A percentile compares a stretch with the other conserved stretches of the same genome.
Conservation (phyloP, 2,888 invertebrate genomes). For the Tinea pellionella region DNA sequence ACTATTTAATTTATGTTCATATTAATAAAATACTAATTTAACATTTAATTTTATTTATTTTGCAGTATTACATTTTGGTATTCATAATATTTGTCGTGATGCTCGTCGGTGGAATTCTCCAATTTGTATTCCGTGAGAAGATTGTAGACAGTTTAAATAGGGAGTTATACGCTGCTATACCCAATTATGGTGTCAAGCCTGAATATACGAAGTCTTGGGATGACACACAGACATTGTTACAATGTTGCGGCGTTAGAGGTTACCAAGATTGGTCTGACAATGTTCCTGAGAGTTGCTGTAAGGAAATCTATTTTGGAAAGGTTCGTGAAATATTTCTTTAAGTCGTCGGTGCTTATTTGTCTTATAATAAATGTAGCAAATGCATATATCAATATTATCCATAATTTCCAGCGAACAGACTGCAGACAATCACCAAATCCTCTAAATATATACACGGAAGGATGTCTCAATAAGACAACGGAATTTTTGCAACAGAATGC, state of each 20-base stretch:
- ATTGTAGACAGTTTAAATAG: constrained; percentile 80
- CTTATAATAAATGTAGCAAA: too few relatives aligned
- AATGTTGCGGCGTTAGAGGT: constrained; percentile 86
- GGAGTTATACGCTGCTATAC: constrained; percentile 82
- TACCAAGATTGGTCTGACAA: constrained; percentile 81
- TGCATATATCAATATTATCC: too few relatives aligned
- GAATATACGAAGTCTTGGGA: constrained; percentile 88
- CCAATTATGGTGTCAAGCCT: constrained; percentile 76
- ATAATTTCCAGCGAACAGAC: constrained; percentile 56
- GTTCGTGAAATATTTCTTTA: constrained; percentile 36
- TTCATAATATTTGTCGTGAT: constrained; percentile 91
- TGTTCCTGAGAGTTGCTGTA: constrained; percentile 83
- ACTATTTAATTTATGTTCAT: too few relatives aligned
- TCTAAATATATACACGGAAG: constrained; percentile 75
- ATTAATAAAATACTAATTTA: too few relatives aligned
- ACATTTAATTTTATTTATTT: too few relatives aligned
- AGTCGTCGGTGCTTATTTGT: background rate
- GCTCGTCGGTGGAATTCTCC: constrained; percentile 90
- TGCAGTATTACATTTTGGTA: constrained; percentile 90
- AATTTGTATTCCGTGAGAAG: constrained; percentile 90
- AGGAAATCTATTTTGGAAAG: constrained; percentile 70
- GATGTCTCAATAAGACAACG: constrained; percentile 80
- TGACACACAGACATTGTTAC: constrained; percentile 82
- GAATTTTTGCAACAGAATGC: constrained; percentile 82
- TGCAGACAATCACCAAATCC: constrained; percentile 70